Evolutionary conservation across 2,113 vertebrate species (phyloP), one percentile per base, ranked within the genome.

Genomic region (Microtus richardsoni): DNA sequence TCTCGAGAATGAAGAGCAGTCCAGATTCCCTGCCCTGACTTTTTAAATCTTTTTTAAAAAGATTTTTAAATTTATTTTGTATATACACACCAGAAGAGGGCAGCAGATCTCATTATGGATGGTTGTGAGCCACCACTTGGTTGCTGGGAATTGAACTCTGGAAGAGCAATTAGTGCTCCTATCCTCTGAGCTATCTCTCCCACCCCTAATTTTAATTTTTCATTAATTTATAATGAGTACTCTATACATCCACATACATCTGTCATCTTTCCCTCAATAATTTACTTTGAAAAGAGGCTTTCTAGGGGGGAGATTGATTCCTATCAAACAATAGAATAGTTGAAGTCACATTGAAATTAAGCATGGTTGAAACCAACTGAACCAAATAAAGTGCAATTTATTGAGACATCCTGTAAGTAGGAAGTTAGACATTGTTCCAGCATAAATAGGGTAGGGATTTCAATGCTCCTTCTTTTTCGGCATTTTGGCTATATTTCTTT

Each of bases 271-370:
- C 80, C 60, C 33, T 39, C 86, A 74, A 87, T 21, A 24, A 83
- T 16, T 33, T 86, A n/a, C 17, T 89, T 52, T 79, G 77, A 89
- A 90, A 94, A 83, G 10, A 52, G n/a, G 26, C 68, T 68, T 94
- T 92, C 28, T 92, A 73, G 30, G 5, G 28, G 12, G 14, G 66
- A 64, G n/a, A 62, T 33, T 58, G 44, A 58, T 93, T 94, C 93
- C 12, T 88, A 28, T 19, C 41, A 58, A 92, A 52, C 1, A 85
- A n/a, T 30, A 73, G 26, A 44, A 77, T 82, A 91, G 21, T 91
- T 77, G 75, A 78, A 52, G 16, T 75, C 47, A 70, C 33, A 60
- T 52, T 1, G n/a, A 17, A 80, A 84, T 77, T 89, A 91, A 91
- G 91, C 4, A 41, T 41, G 85, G 22, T 44, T 78, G 8, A 93